phyloP scores from a whole-genome alignment of 2,888 invertebrate genomes.

The Thelaira solivaga region DNA sequence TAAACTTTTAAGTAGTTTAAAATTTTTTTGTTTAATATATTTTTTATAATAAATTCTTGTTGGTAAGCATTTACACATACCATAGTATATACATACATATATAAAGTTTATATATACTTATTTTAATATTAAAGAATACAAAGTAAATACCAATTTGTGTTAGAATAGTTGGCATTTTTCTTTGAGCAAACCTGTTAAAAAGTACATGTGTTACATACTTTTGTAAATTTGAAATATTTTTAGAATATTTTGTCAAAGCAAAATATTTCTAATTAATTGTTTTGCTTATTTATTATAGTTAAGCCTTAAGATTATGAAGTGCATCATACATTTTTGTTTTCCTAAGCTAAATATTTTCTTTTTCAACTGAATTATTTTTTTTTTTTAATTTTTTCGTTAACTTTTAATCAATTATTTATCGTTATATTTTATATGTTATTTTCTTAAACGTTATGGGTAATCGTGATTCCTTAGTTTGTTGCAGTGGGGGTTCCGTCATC shows the following conservation, averaged over 20 bases:
- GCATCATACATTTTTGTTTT: conserved; percentile 46
- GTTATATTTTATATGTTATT: conserved; percentile 17
- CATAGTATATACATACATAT: not conserved
- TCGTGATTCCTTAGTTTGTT: conserved; percentile 53
- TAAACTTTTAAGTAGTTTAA: conserved; percentile 10
- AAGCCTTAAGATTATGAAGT: conserved; percentile 47
- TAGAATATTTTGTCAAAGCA: not conserved
- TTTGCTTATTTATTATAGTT: conserved; percentile 20
- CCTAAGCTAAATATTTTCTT: conserved; percentile 7
- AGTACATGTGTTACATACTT: not conserved
- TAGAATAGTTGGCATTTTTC: conserved; percentile 3
- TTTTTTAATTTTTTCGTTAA: conserved; percentile 33
- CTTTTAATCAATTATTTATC: conserved; percentile 31
- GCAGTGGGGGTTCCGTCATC: conserved; percentile 47
- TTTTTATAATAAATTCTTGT: conserved; percentile 15
- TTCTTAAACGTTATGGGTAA: conserved; percentile 2
- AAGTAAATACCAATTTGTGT: not conserved
- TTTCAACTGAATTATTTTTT: conserved; percentile 1
- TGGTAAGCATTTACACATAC: conserved; percentile 20
- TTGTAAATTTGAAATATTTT: too few species aligned
- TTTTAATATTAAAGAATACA: not conserved
- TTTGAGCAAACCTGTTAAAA: conserved; percentile 27
- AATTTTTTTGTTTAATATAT: not conserved
- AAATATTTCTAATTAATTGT: not conserved
- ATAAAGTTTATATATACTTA: not conserved